Base-by-base conservation (phyloP, 2,113 vertebrate species). In the Syrrhaptes paradoxus region DNA sequence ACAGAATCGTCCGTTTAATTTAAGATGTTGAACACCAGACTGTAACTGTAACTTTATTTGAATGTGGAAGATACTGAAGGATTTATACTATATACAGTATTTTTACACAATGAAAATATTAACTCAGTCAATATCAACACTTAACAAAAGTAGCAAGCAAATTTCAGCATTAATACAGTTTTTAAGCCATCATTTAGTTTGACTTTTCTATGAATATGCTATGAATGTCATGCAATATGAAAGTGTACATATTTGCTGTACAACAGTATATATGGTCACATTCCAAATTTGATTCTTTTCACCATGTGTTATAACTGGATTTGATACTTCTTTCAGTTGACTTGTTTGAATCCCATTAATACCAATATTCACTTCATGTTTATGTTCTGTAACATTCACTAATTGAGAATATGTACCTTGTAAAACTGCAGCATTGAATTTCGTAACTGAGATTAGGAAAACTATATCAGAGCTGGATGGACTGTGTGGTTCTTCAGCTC, bases 341-440 rank as follows among this genome's bases (percentile, higher is more conserved):
- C 87, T 93, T 96, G 87, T 95, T 96, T 95, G 81, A 88, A 97
- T 97, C 87, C 93, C 94, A 90, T 96, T 97, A 96, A 95, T 95
- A 95, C 85, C 89, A 87, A 59, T 96, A 96, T 71, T 97, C 93
- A 91, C 93, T 91, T 90, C 92, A 82, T 96, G 94, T 96, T 96
- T 96, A 78, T 97, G 94, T 97, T 96, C 96, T 97, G 91, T 97
- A 95, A 95, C 93, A 80, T 97, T 92, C 91, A 92, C 93, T 95
- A 80, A 94, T 71, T 89, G 94, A 96, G 93, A 96, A 96, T 95
- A 87, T 96, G 94, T 97, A 97, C 92, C 94, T 95, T 96, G 95
- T 97, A 95, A 97, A 94, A 96, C 93, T 92, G 81, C 93, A 95
- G 89, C 93, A 28, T 93, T 96, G 95, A 75, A 89, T 95, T 96